These are phyloP conservation scores for Calycopis cecrops DNA, from an alignment of 1,140 invertebrate species.

Conservation along the genomic window DNA sequence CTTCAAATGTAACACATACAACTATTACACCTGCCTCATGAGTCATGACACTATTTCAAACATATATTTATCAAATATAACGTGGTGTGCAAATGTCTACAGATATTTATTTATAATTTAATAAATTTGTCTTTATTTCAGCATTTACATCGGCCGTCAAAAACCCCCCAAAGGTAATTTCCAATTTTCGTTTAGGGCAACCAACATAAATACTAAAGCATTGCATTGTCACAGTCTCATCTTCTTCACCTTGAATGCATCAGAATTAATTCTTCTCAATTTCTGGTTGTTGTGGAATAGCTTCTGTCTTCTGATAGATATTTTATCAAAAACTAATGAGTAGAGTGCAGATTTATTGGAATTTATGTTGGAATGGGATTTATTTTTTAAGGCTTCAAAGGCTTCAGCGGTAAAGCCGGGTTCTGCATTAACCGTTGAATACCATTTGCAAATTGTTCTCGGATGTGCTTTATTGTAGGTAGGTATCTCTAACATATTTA, in stretches of 20 bases:
- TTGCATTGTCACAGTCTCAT: slow-evolving; percentile 5
- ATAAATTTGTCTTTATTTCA: slow-evolving; percentile 18
- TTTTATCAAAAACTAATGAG: slow-evolving; percentile 15
- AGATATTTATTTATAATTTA: too few species aligned
- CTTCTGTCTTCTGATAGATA: slow-evolving; percentile 10
- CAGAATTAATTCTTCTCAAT: background rate
- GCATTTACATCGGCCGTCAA: slow-evolving; percentile 1
- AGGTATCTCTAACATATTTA: too few species aligned
- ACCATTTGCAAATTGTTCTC: slow-evolving; percentile 13
- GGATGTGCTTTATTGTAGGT: too few species aligned
- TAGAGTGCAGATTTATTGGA: background rate
- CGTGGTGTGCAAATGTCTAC: too few species aligned
- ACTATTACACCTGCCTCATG: slow-evolving; percentile 29
- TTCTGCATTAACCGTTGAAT: slow-evolving; percentile 11
- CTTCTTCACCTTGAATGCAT: background rate
- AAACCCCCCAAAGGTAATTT: slow-evolving; percentile 18
- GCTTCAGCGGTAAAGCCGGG: slow-evolving; percentile 15
- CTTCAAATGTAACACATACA: slow-evolving; percentile 5
- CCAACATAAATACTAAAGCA: slow-evolving; percentile 22
- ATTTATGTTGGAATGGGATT: background rate
- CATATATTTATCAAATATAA: slow-evolving; percentile 32
- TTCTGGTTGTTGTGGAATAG: background rate
- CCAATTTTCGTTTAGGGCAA: slow-evolving; percentile 15
- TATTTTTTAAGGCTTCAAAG: slow-evolving; percentile 6
- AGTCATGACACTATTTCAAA: slow-evolving; percentile 26